Conservation (phyloP, 2,797 vertebrate genomes). For the Gastrophryne carolinensis region DNA sequence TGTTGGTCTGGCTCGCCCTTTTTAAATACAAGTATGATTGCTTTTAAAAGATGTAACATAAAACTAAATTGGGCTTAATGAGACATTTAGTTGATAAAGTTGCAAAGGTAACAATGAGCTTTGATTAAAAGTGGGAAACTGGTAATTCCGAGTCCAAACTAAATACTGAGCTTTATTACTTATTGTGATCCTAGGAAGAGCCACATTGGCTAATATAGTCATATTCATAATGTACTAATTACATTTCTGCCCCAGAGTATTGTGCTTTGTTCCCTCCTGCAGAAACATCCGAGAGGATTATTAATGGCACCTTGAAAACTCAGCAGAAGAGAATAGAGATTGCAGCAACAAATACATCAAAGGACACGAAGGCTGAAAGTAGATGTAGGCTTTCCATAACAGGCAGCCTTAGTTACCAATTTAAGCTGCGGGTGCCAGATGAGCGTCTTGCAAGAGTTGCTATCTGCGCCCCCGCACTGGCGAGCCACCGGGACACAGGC, state of each 20-base stretch:
- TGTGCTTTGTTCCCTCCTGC: conserved; percentile 13
- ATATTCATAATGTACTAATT: conserved; percentile 42
- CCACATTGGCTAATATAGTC: conserved; percentile 25
- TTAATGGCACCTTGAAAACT: conserved; percentile 22
- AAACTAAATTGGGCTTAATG: conserved; percentile 40
- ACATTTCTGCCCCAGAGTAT: conserved; percentile 9
- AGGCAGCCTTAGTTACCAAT: too few relatives aligned
- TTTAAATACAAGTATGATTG: neutral
- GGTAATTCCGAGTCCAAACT: conserved; percentile 26
- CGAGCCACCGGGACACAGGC: too few relatives aligned
- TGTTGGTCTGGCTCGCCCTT: too few relatives aligned
- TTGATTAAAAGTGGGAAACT: conserved; percentile 38
- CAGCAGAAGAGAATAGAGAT: neutral
- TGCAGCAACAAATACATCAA: conserved; percentile 9
- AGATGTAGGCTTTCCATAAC: neutral
- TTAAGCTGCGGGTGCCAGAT: too few relatives aligned
- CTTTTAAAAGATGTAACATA: conserved; percentile 23
- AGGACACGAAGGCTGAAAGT: neutral
- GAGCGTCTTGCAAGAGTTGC: too few relatives aligned
- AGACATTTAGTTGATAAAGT: conserved; percentile 26
- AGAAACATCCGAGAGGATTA: conserved; percentile 14
- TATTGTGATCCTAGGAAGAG: conserved; percentile 15
- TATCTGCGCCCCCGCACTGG: too few relatives aligned
- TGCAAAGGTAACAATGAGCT: conserved; percentile 36
- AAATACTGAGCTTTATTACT: conserved; percentile 9